phyloP scores from a whole-genome alignment of 2,113 vertebrate species.

The Tringa solitaria region DNA sequence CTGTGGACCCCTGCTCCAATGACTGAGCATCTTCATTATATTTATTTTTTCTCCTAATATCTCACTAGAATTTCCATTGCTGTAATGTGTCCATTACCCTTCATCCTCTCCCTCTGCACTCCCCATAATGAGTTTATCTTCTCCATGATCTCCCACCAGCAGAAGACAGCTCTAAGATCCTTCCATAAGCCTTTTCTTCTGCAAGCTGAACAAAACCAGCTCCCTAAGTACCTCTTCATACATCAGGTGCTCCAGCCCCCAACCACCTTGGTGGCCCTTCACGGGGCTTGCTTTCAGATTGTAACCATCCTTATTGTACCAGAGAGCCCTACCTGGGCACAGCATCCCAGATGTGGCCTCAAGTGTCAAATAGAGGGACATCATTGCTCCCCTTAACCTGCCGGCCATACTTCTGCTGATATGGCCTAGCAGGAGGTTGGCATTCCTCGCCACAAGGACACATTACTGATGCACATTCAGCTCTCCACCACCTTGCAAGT shows the following conservation, averaged over 20 bases:
- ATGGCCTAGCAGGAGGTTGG: background rate
- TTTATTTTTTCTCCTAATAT: background rate
- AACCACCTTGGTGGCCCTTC: background rate
- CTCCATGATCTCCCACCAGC: background rate
- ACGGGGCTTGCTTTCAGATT: background rate
- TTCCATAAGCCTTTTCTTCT: background rate
- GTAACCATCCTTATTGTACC: background rate
- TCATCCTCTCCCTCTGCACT: background rate
- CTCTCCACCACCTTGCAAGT: background rate
- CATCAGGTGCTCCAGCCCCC: background rate
- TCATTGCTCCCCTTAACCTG: background rate
- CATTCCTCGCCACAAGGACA: background rate
- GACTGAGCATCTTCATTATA: background rate
- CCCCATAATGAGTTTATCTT: background rate
- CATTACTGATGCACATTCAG: accelerated
- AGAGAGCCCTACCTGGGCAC: background rate
- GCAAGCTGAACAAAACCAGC: background rate
- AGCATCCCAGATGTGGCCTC: background rate
- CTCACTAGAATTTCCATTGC: background rate
- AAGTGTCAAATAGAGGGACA: background rate
- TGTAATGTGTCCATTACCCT: background rate
- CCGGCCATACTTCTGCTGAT: accelerated
- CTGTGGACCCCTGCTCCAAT: background rate
- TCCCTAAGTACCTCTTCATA: background rate
- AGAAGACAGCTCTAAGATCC: background rate